Base-by-base conservation (phyloP, 1,140 invertebrate genomes). In the Apolygus lucorum region DNA sequence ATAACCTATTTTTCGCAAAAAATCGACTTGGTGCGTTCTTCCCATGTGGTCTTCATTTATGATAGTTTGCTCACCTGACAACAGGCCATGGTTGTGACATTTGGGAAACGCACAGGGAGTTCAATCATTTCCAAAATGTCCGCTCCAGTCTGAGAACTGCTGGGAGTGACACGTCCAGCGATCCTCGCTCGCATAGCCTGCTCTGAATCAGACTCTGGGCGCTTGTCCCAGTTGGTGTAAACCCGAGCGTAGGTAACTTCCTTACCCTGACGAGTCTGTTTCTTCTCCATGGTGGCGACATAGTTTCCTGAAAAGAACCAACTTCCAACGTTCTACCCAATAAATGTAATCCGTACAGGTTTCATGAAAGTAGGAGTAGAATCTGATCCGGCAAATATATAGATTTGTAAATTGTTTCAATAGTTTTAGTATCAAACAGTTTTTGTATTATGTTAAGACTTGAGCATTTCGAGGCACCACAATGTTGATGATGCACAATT, bases 131-230 rank as follows among this genome's bases (percentile, higher is more conserved):
- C 86, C 34, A 88, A 76, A 24, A 71, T 52, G 52, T 73, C 74
- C 52, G 72, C 71, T 67, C 73, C 69, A 52, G 71, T 75, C 27
- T 74, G 73, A 49, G 71, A 67, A 67, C 73, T 68, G 67, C 84
- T 86, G 0, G 86, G 85, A 1, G 86, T 88, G 0, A 88, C 86
- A 63, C 86, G 75, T 0, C 87, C 87, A 17, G 88, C 87, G 49
- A 89, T 88, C 67, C 88, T 79, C 1, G 87, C 87, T 69, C 86
- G 78, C 83, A 89, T 87, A 11, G 86, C 81, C 68, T 85, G 84
- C 79, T 81, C 70, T 72, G 68, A 74, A 68, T 79, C 80, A 69
- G 76, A 76, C 0, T 77, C 76, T 1, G 78, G 74, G 34, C 74
- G 76, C 21, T 71, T 67, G 67, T 82, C 81, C 87, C 87, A 88